These are phyloP conservation scores for Agonopterix subpropinquella DNA, from an alignment of 2,888 invertebrate genomes.

Conservation along the genomic window DNA sequence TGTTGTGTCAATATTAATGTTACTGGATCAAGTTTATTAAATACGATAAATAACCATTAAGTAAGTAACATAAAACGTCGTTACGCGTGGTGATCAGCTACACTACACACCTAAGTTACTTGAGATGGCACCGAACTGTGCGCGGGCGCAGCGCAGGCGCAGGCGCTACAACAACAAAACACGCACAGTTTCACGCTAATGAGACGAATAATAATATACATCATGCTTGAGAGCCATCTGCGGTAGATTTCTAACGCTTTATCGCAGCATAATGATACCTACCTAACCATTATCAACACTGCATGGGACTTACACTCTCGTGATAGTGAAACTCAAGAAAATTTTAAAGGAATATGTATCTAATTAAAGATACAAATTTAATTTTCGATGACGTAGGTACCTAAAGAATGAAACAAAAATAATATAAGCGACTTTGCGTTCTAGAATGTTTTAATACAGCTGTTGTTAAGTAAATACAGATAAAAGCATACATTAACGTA, in stretches of 20 bases:
- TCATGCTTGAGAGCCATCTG: constrained; percentile 31
- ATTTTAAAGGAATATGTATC: no score
- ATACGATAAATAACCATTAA: no score
- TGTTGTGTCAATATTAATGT: no score
- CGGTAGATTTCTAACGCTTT: constrained; percentile 34
- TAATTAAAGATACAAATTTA: no score
- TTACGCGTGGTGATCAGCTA: constrained; percentile 37
- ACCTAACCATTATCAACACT: constrained; percentile 17
- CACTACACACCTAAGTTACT: constrained; percentile 15
- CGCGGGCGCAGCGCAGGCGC: constrained; percentile 10
- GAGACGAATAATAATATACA: constrained; percentile 36
- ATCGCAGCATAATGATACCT: constrained; percentile 17
- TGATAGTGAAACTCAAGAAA: constrained; percentile 23
- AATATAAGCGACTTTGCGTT: no score
- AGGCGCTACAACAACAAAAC: constrained; percentile 20
- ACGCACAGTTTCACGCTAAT: constrained; percentile 45
- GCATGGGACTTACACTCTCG: constrained; percentile 17
- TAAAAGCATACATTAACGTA: constrained; percentile 2
- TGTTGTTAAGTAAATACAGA: neutral
- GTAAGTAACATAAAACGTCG: constrained; percentile 16
- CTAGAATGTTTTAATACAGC: no score
- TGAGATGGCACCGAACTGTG: constrained; percentile 11
- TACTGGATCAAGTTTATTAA: no score
- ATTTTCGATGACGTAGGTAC: no score
- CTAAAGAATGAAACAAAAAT: no score